Conservation (phyloP, 2,113 vertebrate genomes). For the Otus sunia region DNA sequence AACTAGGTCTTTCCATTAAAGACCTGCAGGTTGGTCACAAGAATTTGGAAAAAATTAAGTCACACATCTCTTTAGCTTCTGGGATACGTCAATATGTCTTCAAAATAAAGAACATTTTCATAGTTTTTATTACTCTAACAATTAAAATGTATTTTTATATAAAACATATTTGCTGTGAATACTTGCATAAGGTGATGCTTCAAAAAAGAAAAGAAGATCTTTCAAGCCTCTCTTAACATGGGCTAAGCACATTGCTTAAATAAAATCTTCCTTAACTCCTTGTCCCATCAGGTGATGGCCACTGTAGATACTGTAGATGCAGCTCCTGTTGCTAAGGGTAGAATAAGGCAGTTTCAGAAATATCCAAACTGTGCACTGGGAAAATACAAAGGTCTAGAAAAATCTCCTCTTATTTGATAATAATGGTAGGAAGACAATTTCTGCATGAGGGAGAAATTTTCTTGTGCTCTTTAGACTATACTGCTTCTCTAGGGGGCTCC, state of each 20-base stretch:
- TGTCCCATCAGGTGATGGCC: background rate
- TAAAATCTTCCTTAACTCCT: background rate
- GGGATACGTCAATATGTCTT: background rate
- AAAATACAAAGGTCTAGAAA: background rate
- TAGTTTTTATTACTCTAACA: background rate
- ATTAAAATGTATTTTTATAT: background rate
- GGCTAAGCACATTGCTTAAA: background rate
- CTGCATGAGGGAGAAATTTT: background rate
- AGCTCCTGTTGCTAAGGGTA: background rate
- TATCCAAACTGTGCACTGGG: background rate
- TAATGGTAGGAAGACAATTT: background rate
- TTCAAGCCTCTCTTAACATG: background rate
- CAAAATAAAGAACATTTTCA: background rate
- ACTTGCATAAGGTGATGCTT: background rate
- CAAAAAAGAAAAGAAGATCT: background rate
- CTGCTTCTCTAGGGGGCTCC: background rate
- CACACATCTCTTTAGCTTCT: background rate
- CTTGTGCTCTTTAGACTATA: background rate
- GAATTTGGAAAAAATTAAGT: background rate
- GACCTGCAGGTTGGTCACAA: background rate
- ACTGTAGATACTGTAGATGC: background rate
- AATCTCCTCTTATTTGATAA: background rate
- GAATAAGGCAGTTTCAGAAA: background rate
- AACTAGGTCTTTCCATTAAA: background rate
- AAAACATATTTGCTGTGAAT: background rate